Evolutionary conservation across 2,113 vertebrate species (phyloP), one percentile per base, ranked within the genome.

Genomic region (Rhynchomys soricoides): DNA sequence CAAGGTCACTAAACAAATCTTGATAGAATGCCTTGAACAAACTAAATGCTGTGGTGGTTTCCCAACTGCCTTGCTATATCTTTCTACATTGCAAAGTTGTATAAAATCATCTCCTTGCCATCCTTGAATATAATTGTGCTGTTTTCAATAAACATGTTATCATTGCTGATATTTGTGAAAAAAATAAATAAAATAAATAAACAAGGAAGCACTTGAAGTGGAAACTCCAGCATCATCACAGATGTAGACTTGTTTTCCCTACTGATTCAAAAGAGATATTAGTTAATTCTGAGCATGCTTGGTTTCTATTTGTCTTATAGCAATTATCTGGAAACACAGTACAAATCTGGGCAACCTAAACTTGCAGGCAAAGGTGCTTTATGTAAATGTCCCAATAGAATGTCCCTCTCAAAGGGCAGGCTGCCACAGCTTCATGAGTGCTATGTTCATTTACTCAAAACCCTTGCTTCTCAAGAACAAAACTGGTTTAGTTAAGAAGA

Each of bases 311-410:
- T 45, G 24, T 75, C 57, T 15, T 11, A 71, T 50, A 21, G 2
- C 7, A 48, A 43, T 70, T 88, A 81, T 66, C 50, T 40, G 22
- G 62, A 62, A 55, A 43, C 3, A 10, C 66, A 7, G 11, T 15
- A 0, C 29, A 45, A 52, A 62, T 12, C 2, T 15, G 29, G 1
- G 4, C 19, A 31, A 9, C 5, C 7, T 17, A 11, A 13, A 43
- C 21, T 26, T 5, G 0, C 19, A 19, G 4, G 29, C 4, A 45
- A 5, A 17, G 9, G 19, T 17, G 2, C 40, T 13, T n/a, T 24
- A 55, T 22, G 7, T 48, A 50, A 78, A 31, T 37, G 13, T 13
- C 75, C n/a, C 21, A 59, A 13, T 34, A 0, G 59, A 24, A 21
- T 26, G 11, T 5, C 8, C 55, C 45, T 50, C 22, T 11, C 2